phyloP scores from a whole-genome alignment of 2,113 vertebrate species.

The Canis aureus region DNA sequence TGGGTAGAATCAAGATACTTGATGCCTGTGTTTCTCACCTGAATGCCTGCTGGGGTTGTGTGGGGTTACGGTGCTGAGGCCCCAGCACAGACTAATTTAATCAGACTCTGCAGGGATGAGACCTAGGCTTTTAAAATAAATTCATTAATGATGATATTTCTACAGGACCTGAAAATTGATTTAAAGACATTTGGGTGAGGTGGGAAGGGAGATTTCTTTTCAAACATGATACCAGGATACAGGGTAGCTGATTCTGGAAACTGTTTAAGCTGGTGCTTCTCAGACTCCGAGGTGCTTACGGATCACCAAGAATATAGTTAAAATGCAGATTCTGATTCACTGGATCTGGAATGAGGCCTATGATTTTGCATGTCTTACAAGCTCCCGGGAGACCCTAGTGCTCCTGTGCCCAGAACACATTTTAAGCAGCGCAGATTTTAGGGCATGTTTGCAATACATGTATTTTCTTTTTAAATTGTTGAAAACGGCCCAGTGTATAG shows the following conservation, averaged over 20 bases:
- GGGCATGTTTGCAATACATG: not conserved
- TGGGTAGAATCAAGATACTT: not conserved
- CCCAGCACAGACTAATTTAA: not conserved
- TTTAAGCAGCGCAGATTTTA: not conserved
- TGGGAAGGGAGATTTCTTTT: not conserved
- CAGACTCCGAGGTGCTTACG: not conserved
- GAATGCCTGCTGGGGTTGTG: too few relatives aligned
- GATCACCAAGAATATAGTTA: not conserved
- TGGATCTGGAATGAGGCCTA: not conserved
- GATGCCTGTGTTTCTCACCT: not conserved
- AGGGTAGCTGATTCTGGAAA: not conserved
- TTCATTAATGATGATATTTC: not conserved
- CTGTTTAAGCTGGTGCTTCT: not conserved
- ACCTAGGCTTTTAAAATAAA: not conserved
- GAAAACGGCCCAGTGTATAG: not conserved
- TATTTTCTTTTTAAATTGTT: not conserved
- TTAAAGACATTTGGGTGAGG: not conserved
- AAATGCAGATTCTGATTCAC: not conserved
- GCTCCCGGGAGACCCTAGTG: not conserved
- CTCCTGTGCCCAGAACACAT: too few relatives aligned
- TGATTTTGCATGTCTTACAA: not conserved
- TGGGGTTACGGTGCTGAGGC: not conserved
- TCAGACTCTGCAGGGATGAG: not conserved
- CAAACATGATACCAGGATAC: too few relatives aligned
- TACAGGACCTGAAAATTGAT: not conserved